phyloP scores from a whole-genome alignment of 1,140 invertebrate genomes.

The Cydia pomonella region DNA sequence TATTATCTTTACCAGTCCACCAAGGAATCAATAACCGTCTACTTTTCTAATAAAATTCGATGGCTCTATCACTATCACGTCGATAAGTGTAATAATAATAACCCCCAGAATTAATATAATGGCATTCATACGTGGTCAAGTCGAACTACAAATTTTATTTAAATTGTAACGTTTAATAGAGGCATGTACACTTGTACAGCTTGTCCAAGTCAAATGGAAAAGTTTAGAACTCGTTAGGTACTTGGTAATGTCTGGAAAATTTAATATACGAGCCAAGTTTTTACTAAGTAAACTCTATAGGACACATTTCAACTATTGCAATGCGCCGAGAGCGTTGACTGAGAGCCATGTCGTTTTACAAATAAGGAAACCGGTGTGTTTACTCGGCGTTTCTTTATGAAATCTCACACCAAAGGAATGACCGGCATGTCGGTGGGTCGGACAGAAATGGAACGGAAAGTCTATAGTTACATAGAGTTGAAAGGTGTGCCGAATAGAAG shows the following conservation, averaged over 20 bases:
- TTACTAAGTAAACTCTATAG: slow-evolving; percentile 4
- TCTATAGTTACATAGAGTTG: slow-evolving; percentile 6
- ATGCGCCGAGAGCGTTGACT: slow-evolving; percentile 21
- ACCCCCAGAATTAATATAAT: too few species aligned
- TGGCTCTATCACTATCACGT: too few species aligned
- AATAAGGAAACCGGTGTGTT: slow-evolving; percentile 44
- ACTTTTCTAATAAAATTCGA: too few species aligned
- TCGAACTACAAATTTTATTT: too few species aligned
- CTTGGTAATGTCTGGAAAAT: background rate
- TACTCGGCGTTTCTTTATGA: slow-evolving; percentile 38
- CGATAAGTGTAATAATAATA: too few species aligned
- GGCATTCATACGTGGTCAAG: too few species aligned
- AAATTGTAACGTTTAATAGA: too few species aligned
- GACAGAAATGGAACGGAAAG: slow-evolving; percentile 14
- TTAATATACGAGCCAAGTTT: slow-evolving; percentile 12
- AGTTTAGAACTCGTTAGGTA: background rate
- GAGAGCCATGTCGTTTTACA: slow-evolving; percentile 41
- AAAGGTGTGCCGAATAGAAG: slow-evolving; percentile 20
- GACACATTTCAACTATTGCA: background rate
- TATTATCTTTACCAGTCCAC: too few species aligned
- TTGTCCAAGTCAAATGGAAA: background rate
- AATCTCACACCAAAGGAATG: slow-evolving; percentile 39
- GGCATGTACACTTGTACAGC: background rate
- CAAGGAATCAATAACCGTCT: too few species aligned
- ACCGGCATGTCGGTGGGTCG: slow-evolving; percentile 37